A percentile compares a stretch with the other conserved stretches of the same genome.
These are phyloP conservation scores for Phytoseiulus persimilis DNA, from an alignment of 2,888 invertebrate species.

Conservation along the genomic window DNA sequence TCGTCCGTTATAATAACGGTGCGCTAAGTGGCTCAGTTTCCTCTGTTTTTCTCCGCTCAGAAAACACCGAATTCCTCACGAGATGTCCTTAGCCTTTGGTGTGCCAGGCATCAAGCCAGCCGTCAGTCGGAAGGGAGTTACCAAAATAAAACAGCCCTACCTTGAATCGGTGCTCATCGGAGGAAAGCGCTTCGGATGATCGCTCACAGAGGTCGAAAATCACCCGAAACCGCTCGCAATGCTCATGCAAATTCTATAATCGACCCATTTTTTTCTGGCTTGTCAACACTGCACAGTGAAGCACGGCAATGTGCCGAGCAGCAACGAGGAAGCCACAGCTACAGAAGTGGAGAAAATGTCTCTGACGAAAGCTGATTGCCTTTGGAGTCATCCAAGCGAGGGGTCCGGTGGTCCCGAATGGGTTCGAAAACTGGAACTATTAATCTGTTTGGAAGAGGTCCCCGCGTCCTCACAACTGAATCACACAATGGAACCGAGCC, in stretches of 20 bases:
- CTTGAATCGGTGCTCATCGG: constrained; percentile 5
- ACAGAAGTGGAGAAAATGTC: background rate
- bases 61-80: background rate
- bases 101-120: background rate
- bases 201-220: background rate
- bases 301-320: background rate
- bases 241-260: constrained; percentile 5
- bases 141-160: background rate
- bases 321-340: background rate
- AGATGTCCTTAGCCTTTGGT: background rate
- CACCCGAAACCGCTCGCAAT: background rate
- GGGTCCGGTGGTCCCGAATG: too few relatives aligned
- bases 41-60: background rate
- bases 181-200: background rate
- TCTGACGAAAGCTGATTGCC: background rate
- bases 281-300: background rate
- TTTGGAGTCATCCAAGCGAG: background rate
- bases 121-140: background rate
- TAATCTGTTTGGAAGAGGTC: background rate
- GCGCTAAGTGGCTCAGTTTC: background rate
- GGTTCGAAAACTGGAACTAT: background rate
- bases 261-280: background rate
- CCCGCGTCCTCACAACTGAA: background rate
- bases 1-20: background rate
- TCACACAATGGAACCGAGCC: background rate